phyloP scores from a whole-genome alignment of 2,797 vertebrate genomes.

The Nyctalus aviator region DNA sequence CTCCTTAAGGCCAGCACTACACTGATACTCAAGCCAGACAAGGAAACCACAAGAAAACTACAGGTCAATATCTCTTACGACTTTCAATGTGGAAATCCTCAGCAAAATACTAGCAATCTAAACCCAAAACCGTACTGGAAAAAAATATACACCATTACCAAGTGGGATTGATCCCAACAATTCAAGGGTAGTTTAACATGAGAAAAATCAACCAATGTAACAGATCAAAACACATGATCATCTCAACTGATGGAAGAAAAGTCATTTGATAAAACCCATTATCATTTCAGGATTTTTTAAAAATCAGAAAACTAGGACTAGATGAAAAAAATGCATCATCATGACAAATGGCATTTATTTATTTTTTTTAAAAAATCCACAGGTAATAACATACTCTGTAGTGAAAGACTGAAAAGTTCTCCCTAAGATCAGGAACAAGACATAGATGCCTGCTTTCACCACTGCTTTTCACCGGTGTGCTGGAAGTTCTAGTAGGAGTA shows the following conservation, averaged over 20 bases:
- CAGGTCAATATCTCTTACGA: background rate
- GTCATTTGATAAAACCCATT: background rate
- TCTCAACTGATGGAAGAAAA: background rate
- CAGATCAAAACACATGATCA: background rate
- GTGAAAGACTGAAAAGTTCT: background rate
- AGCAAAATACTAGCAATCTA: background rate
- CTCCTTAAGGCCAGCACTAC: background rate
- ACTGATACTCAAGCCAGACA: background rate
- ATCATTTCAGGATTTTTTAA: background rate
- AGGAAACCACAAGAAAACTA: background rate
- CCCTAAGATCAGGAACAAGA: background rate
- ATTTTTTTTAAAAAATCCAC: background rate
- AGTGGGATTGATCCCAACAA: background rate
- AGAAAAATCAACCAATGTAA: background rate
- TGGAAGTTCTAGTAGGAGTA: background rate
- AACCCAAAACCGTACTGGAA: background rate
- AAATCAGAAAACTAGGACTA: background rate
- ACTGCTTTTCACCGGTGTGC: rapidly evolving
- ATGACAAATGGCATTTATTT: background rate
- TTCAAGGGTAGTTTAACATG: background rate
- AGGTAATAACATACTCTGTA: background rate
- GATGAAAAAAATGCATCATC: background rate
- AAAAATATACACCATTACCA: background rate
- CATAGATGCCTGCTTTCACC: background rate
- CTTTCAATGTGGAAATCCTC: background rate